Percentiles rank a stretch among this genome's conserved stretches.
phyloP scores from a whole-genome alignment of 2,797 vertebrate genomes.

The Aratinga solstitialis region DNA sequence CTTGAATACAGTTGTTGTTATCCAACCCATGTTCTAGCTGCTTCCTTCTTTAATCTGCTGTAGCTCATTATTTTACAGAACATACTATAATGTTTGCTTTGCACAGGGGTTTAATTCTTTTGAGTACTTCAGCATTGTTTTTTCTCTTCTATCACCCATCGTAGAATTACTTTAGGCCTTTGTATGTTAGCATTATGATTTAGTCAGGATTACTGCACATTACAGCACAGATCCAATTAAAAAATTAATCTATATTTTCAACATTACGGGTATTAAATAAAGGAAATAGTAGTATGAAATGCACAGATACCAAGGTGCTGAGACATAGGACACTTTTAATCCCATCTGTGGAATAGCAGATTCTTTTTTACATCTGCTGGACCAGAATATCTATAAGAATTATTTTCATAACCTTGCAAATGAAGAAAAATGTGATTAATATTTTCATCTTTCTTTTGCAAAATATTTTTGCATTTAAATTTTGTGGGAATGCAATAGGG shows the following conservation, averaged over 20 bases:
- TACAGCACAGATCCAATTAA: rapidly evolving
- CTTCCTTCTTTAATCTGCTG: neutral
- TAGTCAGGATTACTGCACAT: neutral
- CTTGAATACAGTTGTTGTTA: neutral
- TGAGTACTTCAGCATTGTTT: neutral
- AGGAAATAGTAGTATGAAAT: neutral
- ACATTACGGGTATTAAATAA: neutral
- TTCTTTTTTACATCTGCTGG: neutral
- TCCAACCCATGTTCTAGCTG: neutral
- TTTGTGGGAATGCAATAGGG: neutral
- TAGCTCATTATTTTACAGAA: neutral
- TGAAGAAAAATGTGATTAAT: neutral
- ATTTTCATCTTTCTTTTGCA: neutral
- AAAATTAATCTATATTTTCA: neutral
- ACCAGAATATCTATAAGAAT: neutral
- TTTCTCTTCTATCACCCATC: neutral
- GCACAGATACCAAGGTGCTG: neutral
- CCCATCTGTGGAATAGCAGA: neutral
- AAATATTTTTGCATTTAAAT: neutral
- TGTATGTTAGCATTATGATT: neutral
- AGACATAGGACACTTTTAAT: neutral
- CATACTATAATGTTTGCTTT: neutral
- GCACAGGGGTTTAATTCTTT: neutral
- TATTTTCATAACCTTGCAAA: neutral
- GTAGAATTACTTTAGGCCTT: neutral